Evolutionary conservation across 2,888 invertebrate genomes (phyloP), one percentile per base, ranked within the genome.

Genomic region (Spodoptera littoralis): DNA sequence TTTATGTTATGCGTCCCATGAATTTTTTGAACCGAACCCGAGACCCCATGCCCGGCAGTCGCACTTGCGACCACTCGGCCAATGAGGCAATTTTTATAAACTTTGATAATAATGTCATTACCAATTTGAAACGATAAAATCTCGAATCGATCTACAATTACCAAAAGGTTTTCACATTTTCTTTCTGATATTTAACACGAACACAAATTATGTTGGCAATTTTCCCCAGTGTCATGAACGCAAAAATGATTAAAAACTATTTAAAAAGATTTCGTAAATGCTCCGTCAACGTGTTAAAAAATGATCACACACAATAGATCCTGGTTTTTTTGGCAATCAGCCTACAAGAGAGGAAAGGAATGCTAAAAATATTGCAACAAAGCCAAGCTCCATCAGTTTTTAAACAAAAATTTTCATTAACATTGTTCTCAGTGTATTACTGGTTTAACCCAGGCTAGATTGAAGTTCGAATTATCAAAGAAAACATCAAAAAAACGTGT

Each of bases 351-450:
- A 36, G 22, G 13, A 9, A 41, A 13, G 24, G 6, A 6, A 6
- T 18, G 60, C 73, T 43, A 70, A 66, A 52, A 55, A 47, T 65
- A 48, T 45, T 66, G 43, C 1, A 42, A 70, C 65, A 66, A 66
- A 24, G 24, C 48, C 8, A 11, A 27, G 27, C 27, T 27, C 43
- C 36, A 56, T 60, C 22, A 53, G 48, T 52, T 56, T 46, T 36
- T 36, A 13, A 45, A 48, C 42, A 27, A 52, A 59, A 65, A 51
- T 51, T 52, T 48, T 70, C 43, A 43, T 52, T 65, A 48, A 36
- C 45, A 22, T 41, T 30, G 9, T 43, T 43, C 42, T 30, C 55
- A 11, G 30, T 12, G 27, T 70, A 42, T 52, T 52, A 18, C 9
- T 3, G 12, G 12, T 12, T 27, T 18, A 13, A 6, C 4, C 27